Percentiles rank a stretch among this genome's conserved stretches.
Evolutionary conservation across 2,888 invertebrate genomes (phyloP).

Genomic region (Folsomia manolachei): DNA sequence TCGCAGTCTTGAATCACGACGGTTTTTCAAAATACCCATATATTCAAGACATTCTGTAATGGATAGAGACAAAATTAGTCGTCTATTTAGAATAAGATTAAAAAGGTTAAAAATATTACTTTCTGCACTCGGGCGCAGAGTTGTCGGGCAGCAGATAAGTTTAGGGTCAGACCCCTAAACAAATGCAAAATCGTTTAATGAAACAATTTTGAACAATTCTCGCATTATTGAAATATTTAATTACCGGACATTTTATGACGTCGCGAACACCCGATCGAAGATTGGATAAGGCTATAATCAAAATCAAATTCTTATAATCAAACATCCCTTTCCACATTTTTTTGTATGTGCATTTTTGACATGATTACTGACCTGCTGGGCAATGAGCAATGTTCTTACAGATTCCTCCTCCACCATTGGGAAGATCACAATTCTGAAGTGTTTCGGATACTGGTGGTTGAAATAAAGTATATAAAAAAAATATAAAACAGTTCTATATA

Average conservation of each 20-base stretch:
- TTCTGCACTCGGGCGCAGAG: conserved; percentile 25
- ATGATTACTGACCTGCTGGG: too few species aligned
- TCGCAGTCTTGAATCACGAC: background rate
- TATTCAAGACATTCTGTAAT: conserved; percentile 22
- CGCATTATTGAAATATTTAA: too few species aligned
- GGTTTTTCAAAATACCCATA: conserved; percentile 12
- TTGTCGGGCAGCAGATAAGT: conserved; percentile 32
- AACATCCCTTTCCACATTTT: too few species aligned
- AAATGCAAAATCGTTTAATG: background rate
- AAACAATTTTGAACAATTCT: too few species aligned
- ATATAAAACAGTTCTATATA: background rate
- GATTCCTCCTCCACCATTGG: background rate
- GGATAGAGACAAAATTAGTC: background rate
- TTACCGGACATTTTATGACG: conserved; percentile 2
- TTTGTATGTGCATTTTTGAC: too few species aligned
- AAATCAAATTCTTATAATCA: too few species aligned
- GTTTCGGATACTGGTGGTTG: background rate
- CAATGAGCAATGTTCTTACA: conserved; percentile 23
- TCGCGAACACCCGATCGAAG: conserved; percentile 24
- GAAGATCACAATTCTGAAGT: too few species aligned
- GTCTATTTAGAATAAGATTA: too few species aligned
- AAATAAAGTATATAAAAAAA: too few species aligned
- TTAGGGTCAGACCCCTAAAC: background rate
- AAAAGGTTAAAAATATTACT: too few species aligned
- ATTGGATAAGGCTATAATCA: conserved; percentile 25